Percentiles rank a stretch among this genome's conserved stretches.
Conservation (phyloP, 2,113 vertebrate species). For the Gallinago undulata region DNA sequence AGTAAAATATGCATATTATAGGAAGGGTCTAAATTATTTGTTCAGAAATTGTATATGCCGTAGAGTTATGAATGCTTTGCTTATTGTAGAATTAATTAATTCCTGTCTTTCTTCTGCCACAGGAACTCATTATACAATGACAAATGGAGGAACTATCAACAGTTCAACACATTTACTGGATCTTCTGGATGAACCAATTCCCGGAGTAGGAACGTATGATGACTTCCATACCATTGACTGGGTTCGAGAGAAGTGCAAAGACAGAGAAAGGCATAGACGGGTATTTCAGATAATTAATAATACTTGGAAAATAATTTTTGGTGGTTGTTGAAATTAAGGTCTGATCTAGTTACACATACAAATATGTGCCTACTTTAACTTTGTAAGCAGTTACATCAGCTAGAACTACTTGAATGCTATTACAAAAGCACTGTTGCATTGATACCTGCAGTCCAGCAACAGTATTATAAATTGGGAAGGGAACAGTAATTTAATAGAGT, state of each 20-base stretch:
- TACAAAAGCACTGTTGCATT: not conserved
- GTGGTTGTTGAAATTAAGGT: not conserved
- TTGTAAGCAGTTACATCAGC: not conserved
- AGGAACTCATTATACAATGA: constrained; percentile 97
- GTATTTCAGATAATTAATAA: constrained; percentile 69
- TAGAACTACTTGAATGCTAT: not conserved
- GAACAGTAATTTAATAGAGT: not conserved
- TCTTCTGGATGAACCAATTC: constrained; percentile 96
- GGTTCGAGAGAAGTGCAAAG: constrained; percentile 98
- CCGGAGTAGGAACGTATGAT: constrained; percentile 96
- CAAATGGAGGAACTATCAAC: constrained; percentile 92
- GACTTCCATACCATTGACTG: constrained; percentile 99
- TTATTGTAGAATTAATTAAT: not conserved
- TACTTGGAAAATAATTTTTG: not conserved
- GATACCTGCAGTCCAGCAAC: not conserved
- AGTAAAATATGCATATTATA: not conserved
- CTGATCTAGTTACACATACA: not conserved
- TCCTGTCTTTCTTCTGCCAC: not conserved
- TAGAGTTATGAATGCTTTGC: not conserved
- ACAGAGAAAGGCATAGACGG: constrained; percentile 94
- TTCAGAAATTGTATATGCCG: not conserved
- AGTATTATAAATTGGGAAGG: not conserved
- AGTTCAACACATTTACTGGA: constrained; percentile 95
- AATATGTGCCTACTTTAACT: not conserved
- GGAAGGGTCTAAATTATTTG: not conserved